phyloP scores from a whole-genome alignment of 2,888 invertebrate species.

The Brachypalpus laphriformis region DNA sequence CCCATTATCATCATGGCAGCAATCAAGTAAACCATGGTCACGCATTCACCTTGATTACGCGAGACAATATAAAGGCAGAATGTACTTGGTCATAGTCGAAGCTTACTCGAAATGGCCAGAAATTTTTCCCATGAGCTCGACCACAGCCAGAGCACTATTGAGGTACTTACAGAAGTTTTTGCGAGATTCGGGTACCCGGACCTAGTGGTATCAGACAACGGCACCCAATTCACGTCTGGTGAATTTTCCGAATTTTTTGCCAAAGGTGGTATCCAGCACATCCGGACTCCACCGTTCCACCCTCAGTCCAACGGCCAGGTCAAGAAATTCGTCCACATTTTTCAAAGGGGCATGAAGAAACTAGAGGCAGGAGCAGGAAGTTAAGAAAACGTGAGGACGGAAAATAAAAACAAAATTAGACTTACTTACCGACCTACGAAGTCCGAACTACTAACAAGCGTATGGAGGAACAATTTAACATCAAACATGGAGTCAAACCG shows the following conservation, averaged over 20 bases:
- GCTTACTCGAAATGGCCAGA: neutral
- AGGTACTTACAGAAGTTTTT: neutral
- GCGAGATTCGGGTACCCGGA: slow-evolving; percentile 52
- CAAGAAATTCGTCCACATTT: neutral
- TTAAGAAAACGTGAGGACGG: too few species aligned
- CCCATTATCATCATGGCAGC: neutral
- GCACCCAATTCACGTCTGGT: neutral
- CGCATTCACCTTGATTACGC: neutral
- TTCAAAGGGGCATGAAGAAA: neutral
- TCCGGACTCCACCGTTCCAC: slow-evolving; percentile 8
- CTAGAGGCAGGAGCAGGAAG: too few species aligned
- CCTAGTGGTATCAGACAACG: slow-evolving; percentile 25
- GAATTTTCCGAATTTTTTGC: slow-evolving; percentile 23
- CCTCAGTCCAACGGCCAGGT: neutral
- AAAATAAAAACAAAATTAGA: too few species aligned
- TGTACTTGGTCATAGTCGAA: neutral
- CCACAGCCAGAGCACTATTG: neutral
- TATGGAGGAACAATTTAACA: slow-evolving; percentile 3
- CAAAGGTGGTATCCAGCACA: slow-evolving; percentile 62
- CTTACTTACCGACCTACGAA: too few species aligned
- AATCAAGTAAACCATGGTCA: neutral
- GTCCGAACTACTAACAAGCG: neutral
- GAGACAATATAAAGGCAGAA: neutral
- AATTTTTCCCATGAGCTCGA: neutral
- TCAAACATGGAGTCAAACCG: neutral